Conservation (phyloP, 1,140 invertebrate genomes). For the Macrostomum lignano region DNA sequence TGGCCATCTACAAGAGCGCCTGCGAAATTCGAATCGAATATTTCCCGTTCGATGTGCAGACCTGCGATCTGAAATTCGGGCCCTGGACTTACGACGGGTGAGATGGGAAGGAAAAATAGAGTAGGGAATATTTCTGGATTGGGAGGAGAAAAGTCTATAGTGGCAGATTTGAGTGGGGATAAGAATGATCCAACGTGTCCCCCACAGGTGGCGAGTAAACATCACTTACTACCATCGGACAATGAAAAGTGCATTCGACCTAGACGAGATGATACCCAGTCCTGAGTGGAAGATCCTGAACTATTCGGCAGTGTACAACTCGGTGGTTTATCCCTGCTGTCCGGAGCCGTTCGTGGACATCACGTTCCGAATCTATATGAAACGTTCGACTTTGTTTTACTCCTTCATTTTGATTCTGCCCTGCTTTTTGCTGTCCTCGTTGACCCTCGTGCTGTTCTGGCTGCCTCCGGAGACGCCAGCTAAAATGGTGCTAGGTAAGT, state of each 20-base stretch:
- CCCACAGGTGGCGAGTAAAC: constrained; percentile 1
- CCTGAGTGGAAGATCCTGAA: constrained; percentile 9
- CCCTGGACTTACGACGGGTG: constrained; percentile 10
- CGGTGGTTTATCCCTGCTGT: constrained; percentile 8
- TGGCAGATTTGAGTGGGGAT: background rate
- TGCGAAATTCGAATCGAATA: constrained; percentile 9
- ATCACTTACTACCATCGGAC: constrained; percentile 5
- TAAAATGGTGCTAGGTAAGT: constrained; percentile 26
- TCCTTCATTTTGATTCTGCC: constrained; percentile 9
- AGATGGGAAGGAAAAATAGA: background rate
- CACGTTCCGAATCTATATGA: constrained; percentile 7
- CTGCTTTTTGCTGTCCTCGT: constrained; percentile 14
- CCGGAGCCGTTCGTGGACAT: constrained; percentile 8
- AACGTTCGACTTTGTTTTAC: constrained; percentile 9
- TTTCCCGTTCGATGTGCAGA: constrained; percentile 10
- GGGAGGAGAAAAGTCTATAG: background rate
- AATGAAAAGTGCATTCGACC: constrained; percentile 4
- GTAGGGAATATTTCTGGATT: background rate
- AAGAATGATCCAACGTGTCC: constrained; percentile 1
- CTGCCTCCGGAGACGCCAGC: constrained; percentile 27
- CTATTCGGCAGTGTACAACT: background rate
- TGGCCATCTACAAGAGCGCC: constrained; percentile 9
- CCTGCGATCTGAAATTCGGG: constrained; percentile 10
- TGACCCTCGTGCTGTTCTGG: constrained; percentile 28
- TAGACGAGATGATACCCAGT: constrained; percentile 12